Percentiles rank a stretch among this genome's conserved stretches.
Evolutionary conservation across 2,113 vertebrate species (phyloP).

Genomic region (Cyprinodon brontotheroides): DNA sequence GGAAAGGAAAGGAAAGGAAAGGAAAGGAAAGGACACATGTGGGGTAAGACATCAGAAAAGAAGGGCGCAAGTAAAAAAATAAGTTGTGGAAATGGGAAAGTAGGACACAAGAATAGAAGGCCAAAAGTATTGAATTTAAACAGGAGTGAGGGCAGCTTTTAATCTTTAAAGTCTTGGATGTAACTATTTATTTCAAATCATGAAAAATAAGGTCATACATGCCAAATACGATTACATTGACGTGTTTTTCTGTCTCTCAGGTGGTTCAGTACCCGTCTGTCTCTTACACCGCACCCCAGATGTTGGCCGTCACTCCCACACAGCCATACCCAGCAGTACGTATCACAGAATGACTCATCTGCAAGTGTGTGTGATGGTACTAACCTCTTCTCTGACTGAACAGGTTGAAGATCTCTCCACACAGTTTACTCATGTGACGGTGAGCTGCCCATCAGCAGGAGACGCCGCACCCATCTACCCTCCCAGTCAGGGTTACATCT

Average conservation of each 20-base stretch:
- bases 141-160: too few relatives aligned
- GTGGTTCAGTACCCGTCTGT: conserved; percentile 87
- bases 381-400: conserved; percentile 32
- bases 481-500: conserved; percentile 67
- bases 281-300: conserved; percentile 89
- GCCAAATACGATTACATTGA: neutral
- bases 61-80: too few relatives aligned
- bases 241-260: conserved; percentile 57
- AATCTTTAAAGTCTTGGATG: neutral
- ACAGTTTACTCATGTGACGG: conserved; percentile 86
- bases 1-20: too few relatives aligned
- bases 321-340: conserved; percentile 89
- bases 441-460: conserved; percentile 87
- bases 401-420: conserved; percentile 87
- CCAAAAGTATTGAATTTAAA: too few relatives aligned
- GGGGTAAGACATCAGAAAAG: too few relatives aligned
- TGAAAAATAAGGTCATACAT: neutral
- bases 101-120: too few relatives aligned
- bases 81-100: too few relatives aligned
- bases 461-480: conserved; percentile 81
- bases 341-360: conserved; percentile 3
- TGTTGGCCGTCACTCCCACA: conserved; percentile 85
- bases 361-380: neutral
- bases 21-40: too few relatives aligned
- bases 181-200: neutral